phyloP scores from a whole-genome alignment of 2,113 vertebrate genomes.

The Origma solitaria region DNA sequence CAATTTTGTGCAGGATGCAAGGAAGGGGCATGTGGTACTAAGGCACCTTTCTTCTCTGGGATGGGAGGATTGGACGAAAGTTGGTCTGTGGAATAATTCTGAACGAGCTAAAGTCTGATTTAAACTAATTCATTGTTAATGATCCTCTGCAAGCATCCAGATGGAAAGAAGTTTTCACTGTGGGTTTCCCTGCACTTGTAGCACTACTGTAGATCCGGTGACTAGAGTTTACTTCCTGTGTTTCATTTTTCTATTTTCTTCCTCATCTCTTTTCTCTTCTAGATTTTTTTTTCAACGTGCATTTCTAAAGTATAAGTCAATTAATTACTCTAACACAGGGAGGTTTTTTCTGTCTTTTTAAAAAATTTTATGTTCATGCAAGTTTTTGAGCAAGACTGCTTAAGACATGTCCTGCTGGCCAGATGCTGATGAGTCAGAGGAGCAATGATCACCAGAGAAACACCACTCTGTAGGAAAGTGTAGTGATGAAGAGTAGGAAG shows the following conservation, averaged over 20 bases:
- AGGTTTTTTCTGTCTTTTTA: neutral
- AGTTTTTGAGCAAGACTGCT: neutral
- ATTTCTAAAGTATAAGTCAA: neutral
- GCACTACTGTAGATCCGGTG: neutral
- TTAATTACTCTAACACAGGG: neutral
- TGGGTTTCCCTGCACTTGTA: neutral
- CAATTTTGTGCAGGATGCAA: neutral
- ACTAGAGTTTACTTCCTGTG: neutral
- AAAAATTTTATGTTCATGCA: neutral
- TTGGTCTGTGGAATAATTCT: neutral
- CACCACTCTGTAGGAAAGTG: neutral
- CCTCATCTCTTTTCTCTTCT: neutral
- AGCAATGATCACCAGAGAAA: neutral
- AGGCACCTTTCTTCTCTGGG: neutral
- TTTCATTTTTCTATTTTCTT: neutral
- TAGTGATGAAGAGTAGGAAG: neutral
- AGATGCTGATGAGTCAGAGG: neutral
- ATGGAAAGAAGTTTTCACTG: neutral
- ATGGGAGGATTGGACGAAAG: neutral
- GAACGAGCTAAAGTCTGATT: neutral
- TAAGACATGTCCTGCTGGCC: neutral
- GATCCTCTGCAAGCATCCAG: neutral
- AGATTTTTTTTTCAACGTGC: neutral
- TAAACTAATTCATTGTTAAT: neutral
- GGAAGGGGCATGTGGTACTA: too few species aligned